Conservation (phyloP, 2,888 invertebrate species). For the Drosophila ezoana region DNA sequence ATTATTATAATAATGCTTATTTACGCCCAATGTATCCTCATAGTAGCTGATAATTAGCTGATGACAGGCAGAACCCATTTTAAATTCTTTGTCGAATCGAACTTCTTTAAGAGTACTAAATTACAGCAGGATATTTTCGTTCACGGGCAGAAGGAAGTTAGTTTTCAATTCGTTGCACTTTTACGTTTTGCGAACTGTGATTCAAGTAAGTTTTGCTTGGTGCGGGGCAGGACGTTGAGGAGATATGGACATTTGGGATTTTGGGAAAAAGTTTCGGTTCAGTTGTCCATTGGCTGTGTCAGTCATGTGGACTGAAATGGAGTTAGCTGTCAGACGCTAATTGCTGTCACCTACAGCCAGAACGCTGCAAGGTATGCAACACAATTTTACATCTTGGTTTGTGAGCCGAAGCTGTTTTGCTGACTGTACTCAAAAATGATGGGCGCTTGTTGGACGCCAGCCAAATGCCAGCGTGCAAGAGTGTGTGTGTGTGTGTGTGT, state of each 20-base stretch:
- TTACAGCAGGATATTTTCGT: background rate
- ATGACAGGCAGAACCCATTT: background rate
- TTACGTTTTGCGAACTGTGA: conserved; percentile 1
- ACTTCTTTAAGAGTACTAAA: background rate
- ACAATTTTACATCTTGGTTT: conserved; percentile 30
- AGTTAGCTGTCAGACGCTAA: conserved; percentile 44
- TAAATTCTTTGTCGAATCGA: background rate
- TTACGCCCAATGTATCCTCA: no score
- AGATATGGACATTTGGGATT: background rate
- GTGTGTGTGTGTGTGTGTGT: conserved; percentile 18
- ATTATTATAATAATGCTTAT: background rate
- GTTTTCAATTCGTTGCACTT: conserved; percentile 13
- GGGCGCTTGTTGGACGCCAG: conserved; percentile 63
- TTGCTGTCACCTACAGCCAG: conserved; percentile 46
- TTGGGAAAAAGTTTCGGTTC: conserved; percentile 14
- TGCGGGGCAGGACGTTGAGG: background rate
- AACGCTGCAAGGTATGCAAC: conserved; percentile 56
- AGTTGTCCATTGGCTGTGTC: conserved; percentile 22
- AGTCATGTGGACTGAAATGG: conserved; percentile 20
- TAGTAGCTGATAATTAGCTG: no score
- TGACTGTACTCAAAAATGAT: conserved; percentile 75
- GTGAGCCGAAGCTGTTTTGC: conserved; percentile 62
- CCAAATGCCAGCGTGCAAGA: conserved; percentile 53
- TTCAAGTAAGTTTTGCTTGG: background rate
- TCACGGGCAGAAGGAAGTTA: background rate